Evolutionary conservation across 2,113 vertebrate genomes (phyloP), one percentile per base, ranked within the genome.

Genomic region (Urocolius indicus): DNA sequence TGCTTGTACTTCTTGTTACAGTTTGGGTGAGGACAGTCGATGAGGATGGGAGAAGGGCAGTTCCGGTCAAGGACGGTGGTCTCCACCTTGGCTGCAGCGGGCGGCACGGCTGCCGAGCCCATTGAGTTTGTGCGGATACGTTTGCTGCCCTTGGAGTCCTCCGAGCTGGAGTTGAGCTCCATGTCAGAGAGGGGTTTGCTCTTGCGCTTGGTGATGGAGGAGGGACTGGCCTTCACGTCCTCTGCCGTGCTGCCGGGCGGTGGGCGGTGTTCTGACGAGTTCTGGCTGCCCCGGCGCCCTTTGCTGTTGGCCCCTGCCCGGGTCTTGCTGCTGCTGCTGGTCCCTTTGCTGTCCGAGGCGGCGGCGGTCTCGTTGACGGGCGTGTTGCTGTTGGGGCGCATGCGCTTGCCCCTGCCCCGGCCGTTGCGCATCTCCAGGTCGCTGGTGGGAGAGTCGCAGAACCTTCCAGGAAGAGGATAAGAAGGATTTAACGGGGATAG

Each of bases 1-100:
- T 99, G 99, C 98, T 99, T 99, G 98, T 99, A 99, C 85, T 99
- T 99, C 96, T 99, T 99, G 98, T 99, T 99, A 94, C 99, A 99
- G 97, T 99, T 99, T 16, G 99, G 99, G 95, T 99, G 99, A 59
- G 99, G 99, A 75, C 99, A 99, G 94, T 99, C 99, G 23, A 99
- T 99, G 91, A 99, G 98, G 94, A 99, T 98, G 11, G 99, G 99
- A 62, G 99, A 99, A 45, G 99, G 98, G 90, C 99, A 99, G 95
- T 96, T 99, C 69, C 99, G 98, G 96, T 99, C 99, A 1, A 99
- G 96, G 78, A 98, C 94, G 51, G 98, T 97, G 0, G 98, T 98
- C 83, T 99, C 99, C 30, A 98, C 98, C 96, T 99, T 99, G 85
- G 99, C 97, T 0, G 98, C 51, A 8, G 99, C 96, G 3, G 94